A percentile compares a stretch with the other conserved stretches of the same genome.
phyloP scores from a whole-genome alignment of 2,797 vertebrate genomes.

The Cynopterus sphinx region DNA sequence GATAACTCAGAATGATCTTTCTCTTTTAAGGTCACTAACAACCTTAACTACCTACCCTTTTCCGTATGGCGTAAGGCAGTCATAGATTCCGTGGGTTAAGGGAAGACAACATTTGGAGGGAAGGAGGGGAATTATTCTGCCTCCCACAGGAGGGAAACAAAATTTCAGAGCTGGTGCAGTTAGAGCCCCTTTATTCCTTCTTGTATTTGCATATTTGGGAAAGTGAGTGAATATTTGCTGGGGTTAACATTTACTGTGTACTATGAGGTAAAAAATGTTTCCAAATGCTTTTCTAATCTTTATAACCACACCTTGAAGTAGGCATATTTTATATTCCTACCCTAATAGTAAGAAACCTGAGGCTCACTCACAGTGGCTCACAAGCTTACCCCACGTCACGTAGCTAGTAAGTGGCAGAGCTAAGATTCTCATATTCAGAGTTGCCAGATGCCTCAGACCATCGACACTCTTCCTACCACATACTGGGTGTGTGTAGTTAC shows the following conservation, averaged over 20 bases:
- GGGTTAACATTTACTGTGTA: neutral
- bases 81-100: neutral
- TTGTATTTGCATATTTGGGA: neutral
- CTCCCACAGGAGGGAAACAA: neutral
- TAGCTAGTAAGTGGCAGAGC: neutral
- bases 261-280: neutral
- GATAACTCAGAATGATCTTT: neutral
- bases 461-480: rapidly evolving
- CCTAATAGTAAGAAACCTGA: neutral
- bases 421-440: neutral
- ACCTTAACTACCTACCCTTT: neutral
- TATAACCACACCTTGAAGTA: neutral
- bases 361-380: neutral
- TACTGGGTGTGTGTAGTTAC: no score
- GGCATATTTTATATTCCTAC: neutral
- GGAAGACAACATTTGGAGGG: neutral
- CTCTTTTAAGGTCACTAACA: neutral
- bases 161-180: neutral
- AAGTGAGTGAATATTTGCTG: neutral
- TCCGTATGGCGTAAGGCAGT: neutral
- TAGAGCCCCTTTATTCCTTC: neutral
- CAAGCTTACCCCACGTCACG: neutral
- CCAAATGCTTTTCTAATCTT: neutral
- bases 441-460: no score
- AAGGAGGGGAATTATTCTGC: neutral